Percentiles rank a stretch among this genome's conserved stretches.
Evolutionary conservation across 2,113 vertebrate genomes (phyloP).

Genomic region (Eudorcas thomsonii): DNA sequence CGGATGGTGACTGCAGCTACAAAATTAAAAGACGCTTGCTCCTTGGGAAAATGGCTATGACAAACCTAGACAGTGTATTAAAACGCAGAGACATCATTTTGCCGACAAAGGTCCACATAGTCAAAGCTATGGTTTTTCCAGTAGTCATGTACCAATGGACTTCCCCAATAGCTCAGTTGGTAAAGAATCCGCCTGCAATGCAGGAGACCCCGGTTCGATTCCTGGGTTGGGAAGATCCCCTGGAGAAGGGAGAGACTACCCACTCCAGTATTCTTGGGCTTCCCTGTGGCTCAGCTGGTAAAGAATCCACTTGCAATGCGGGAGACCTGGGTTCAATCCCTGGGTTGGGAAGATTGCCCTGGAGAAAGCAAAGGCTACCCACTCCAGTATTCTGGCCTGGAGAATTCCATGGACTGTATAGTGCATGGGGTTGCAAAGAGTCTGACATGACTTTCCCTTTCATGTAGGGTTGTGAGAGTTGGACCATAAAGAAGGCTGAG

Average conservation of each 20-base stretch:
- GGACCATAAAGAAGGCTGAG: not conserved
- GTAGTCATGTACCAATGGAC: not conserved
- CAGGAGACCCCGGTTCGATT: fast-evolving
- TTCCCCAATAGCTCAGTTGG: not conserved
- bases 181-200: not conserved
- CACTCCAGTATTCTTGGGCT: not conserved
- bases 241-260: not conserved
- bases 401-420: not conserved
- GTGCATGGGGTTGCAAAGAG: not conserved
- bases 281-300: not conserved
- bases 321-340: not conserved
- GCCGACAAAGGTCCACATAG: not conserved
- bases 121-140: not conserved
- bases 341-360: not conserved
- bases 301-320: not conserved
- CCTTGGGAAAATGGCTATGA: not conserved
- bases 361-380: not conserved
- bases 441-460: not conserved
- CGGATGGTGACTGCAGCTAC: not conserved
- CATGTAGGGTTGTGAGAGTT: not conserved
- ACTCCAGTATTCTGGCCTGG: not conserved
- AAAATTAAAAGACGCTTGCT: not conserved
- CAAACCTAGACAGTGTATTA: not conserved
- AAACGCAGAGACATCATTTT: not conserved
- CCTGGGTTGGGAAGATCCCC: not conserved